Percentiles rank a stretch among this genome's conserved stretches.
Conservation (phyloP, 2,113 vertebrate species). For the Eleginops maclovinus region DNA sequence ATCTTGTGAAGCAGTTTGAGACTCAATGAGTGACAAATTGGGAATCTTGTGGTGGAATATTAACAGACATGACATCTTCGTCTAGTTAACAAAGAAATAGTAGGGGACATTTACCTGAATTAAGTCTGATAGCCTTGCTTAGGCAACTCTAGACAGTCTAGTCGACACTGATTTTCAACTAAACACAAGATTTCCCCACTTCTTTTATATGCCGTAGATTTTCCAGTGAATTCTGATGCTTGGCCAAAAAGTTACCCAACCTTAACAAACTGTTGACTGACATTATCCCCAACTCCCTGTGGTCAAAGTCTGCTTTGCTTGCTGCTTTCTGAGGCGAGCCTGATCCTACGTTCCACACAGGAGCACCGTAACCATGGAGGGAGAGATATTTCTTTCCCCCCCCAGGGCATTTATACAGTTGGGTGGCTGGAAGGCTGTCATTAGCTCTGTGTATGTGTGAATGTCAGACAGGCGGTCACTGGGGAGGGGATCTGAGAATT, state of each 20-base stretch:
- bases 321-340: constrained; percentile 60
- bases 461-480: constrained; percentile 69
- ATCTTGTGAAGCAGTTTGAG: too few relatives aligned
- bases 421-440: constrained; percentile 67
- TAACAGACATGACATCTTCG: too few relatives aligned
- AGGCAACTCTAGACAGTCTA: too few relatives aligned
- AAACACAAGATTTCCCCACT: too few relatives aligned
- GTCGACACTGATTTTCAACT: too few relatives aligned
- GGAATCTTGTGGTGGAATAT: too few relatives aligned
- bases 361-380: constrained; percentile 42
- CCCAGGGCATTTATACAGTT: constrained; percentile 58
- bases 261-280: constrained; percentile 60
- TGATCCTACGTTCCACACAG: constrained; percentile 50
- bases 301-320: constrained; percentile 56
- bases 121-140: too few relatives aligned
- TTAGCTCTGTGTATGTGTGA: constrained; percentile 73
- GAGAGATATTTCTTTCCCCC: constrained; percentile 56
- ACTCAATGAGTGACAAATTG: too few relatives aligned
- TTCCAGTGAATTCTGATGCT: constrained; percentile 3
- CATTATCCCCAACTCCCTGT: constrained; percentile 58
- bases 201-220: neutral
- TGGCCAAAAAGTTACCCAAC: constrained; percentile 29
- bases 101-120: neutral
- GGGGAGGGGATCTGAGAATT: constrained; percentile 69
- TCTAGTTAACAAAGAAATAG: neutral